Base-by-base conservation (phyloP, 1,140 invertebrate genomes). In the Trichonephila clavipes region DNA sequence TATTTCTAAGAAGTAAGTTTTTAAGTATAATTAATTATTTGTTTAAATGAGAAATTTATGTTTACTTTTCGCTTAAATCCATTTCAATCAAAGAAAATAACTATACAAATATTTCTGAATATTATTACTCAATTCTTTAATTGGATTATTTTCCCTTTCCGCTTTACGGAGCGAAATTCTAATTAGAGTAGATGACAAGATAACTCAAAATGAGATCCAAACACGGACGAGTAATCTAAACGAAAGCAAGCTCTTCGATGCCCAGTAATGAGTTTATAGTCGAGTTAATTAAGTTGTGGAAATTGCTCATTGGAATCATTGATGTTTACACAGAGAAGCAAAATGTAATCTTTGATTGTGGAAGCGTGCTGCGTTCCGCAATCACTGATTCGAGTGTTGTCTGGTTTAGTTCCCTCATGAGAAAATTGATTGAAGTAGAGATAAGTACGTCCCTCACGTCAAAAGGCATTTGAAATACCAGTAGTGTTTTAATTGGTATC, bases 331-430 rank as follows among this genome's bases (percentile, higher is more conserved):
- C 28, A 34, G 69, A 77, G 24, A 77, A 34, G 69, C 69, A 77
- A 77, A 77, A 77, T 77, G 69, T 77, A 77, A 77, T 77, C 69
- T 77, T 77, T 77, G 69, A 77, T 77, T 77, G 16, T 77, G 69
- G 69, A 77, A 34, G 24, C 24, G 7, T 40, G 28, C 69, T 77
- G 69, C 28, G 18, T 4, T 18, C 69, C 34, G 69, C 69, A 77
- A 77, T 77, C 69, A 77, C 28, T 77, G 69, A 77, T 77, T 77
- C 28, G 34, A 77, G 28, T 34, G 69, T 34, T 77, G 69, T 28
- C 34, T 77, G 69, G 28, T 77, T 77, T 77, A 77, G 69, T 34
- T 77, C 28, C 34, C 69, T 7, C 16, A 7, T 16, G 16, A 16
- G 28, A 77, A 24, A 77, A 16, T 77, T 77, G 16, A 18, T 28